Conservation (phyloP, 2,797 vertebrate genomes). For the Holocentrus rufus region DNA sequence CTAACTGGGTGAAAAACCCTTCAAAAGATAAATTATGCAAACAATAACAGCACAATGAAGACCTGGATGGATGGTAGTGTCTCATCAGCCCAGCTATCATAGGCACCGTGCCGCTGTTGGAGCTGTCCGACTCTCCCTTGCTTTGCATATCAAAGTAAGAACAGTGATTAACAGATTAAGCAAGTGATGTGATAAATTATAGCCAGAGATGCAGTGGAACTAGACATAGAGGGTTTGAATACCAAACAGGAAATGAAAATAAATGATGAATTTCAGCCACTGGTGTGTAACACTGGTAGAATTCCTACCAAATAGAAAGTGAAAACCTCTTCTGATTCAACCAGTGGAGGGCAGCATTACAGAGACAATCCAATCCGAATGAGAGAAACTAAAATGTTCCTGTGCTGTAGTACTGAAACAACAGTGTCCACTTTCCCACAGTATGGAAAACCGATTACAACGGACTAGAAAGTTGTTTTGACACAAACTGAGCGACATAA, state of each 20-base stretch:
- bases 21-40: background rate
- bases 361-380: slow-evolving; percentile 6
- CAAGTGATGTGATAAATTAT: background rate
- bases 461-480: background rate
- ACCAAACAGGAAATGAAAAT: slow-evolving; percentile 7
- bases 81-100: background rate
- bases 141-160: slow-evolving; percentile 19
- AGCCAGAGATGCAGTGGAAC: background rate
- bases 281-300: background rate
- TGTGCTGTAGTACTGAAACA: slow-evolving; percentile 9
- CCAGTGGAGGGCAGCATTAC: slow-evolving; percentile 68
- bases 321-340: background rate
- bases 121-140: background rate
- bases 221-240: background rate
- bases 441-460: background rate
- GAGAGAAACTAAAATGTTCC: background rate
- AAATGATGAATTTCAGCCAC: background rate
- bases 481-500: background rate
- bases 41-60: background rate
- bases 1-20: background rate
- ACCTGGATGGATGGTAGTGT: background rate
- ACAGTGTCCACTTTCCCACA: slow-evolving; percentile 2
- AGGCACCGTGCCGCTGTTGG: background rate
- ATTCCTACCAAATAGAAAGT: background rate
- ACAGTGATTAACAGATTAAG: background rate